Base-by-base conservation (phyloP, 2,888 invertebrate species). In the Dicycla oo region DNA sequence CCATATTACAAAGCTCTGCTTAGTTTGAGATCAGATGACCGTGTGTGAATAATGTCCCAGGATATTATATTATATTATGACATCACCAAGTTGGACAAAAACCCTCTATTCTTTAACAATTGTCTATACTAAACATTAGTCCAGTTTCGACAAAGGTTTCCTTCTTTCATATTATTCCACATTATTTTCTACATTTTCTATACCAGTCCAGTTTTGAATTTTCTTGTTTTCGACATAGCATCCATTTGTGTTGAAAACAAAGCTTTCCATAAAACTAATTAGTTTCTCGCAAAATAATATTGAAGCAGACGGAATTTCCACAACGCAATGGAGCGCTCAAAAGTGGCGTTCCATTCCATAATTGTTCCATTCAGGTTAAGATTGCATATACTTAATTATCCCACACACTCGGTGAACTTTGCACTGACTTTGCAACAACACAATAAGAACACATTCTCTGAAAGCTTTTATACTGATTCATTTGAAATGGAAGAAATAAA, bases 401-500 rank as follows among this genome's bases (percentile, higher is more conserved):
- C 8, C 51, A 51, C 58, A 68, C 47, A 30, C 53, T 45, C 53
- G 1, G n/a, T 4, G 20, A 77, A 67, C 30, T 67, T 38, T 10
- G n/a, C 51, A 67, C 3, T 15, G 68, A 67, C 30, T 67, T 38
- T 10, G n/a, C 51, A 67, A 58, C 49, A 49, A 70, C 30, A 70
- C 34, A 76, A 58, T 58, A 51, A 45, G 30, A 67, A 51, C 43
- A 34, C 38, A 30, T 76, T 76, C 23, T 51, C 45, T 43, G n/a
- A 1, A 2, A 26, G 23, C 47, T 77, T 68, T 60, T 73, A 73
- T 65, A 38, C 1, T 40, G 23, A 68, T 20, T 67, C 20, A 76
- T 77, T 76, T 20, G 20, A 64, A 65, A 66, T 75, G 7, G 51
- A 40, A 11, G 6, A 23, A 72, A 45, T 51, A n/a, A 43, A 40